Evolutionary conservation across 2,888 invertebrate species (phyloP), one percentile per base, ranked within the genome.

Genomic region (Danaus chrysippus): DNA sequence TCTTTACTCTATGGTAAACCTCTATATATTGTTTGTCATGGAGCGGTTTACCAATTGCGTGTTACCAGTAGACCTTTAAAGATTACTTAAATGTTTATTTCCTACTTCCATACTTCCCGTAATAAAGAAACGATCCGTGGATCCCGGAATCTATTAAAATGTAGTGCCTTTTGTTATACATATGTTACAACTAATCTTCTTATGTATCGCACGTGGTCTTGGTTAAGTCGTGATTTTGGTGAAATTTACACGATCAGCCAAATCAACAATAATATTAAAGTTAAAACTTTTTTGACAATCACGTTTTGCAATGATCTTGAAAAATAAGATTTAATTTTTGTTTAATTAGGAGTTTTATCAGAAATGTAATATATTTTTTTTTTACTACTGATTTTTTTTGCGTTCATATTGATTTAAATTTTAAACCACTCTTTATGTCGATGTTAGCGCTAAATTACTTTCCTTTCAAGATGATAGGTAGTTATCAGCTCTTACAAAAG

Each of bases 161-260:
- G 72, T 69, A 74, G 77, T 76, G 76, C 73, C 71, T 72, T 72
- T 71, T 71, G 70, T 68, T 79, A 84, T 84, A 78, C 83, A 71
- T 72, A 9, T 46, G 57, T 54, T 44, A 41, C 44, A 65, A 69
- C 68, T 87, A 86, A 87, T 86, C 86, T 81, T 82, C 78, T 88
- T 84, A 79, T 77, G 70, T 62, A 70, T 76, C 83, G 87, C 89
- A 88, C 90, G 89, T 89, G 90, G 81, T 82, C 81, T 77, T 81
- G 77, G 77, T 82, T 76, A 70, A 64, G 83, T 82, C 89, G 89
- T 89, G 89, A 81, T 82, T 74, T 82, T 83, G 80, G 81, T 78
- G 71, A 77, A 78, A 77, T 75, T 71, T 75, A 56, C 68, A 76
- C 83, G 87, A 87, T 87, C 81, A 83, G 68, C 23, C 59, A n/a